These are phyloP conservation scores for Apogon talboti DNA, from an alignment of 2,797 vertebrate species.

Conservation along the genomic window DNA sequence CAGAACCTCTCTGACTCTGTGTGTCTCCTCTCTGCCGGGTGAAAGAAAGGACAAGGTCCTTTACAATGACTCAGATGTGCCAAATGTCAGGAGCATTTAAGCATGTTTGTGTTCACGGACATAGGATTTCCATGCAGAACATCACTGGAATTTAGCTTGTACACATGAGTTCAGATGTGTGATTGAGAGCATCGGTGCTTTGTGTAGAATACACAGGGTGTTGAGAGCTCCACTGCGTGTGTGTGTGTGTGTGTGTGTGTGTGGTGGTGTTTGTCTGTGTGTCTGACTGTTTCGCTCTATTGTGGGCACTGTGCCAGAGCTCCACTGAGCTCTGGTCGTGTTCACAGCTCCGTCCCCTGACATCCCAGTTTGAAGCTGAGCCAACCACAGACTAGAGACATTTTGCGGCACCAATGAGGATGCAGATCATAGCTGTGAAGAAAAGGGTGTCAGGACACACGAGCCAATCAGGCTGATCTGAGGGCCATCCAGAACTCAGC, in stretches of 20 bases:
- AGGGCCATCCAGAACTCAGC: conserved; percentile 70
- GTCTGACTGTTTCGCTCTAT: conserved; percentile 66
- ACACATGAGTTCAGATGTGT: conserved; percentile 47
- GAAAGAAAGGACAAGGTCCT: conserved; percentile 54
- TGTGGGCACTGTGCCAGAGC: conserved; percentile 77
- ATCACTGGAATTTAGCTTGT: conserved; percentile 26
- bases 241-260: conserved; percentile 23
- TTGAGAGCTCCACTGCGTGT: conserved; percentile 37
- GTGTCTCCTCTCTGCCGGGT: conserved; percentile 36
- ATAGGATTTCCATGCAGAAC: conserved; percentile 8
- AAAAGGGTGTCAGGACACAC: conserved; percentile 29
- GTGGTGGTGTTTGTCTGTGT: conserved; percentile 46
- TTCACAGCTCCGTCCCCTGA: conserved; percentile 79
- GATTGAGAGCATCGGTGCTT: conserved; percentile 31
- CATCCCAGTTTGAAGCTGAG: conserved; percentile 71
- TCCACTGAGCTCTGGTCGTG: conserved; percentile 73
- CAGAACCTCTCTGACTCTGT: conserved; percentile 26
- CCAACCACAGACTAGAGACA: conserved; percentile 65
- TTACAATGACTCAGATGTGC: conserved; percentile 48
- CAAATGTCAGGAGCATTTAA: conserved; percentile 51
- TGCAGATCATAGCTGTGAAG: conserved; percentile 50
- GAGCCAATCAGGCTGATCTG: conserved; percentile 70
- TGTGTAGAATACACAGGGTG: conserved; percentile 41
- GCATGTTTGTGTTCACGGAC: conserved; percentile 28
- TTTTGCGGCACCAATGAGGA: conserved; percentile 72